phyloP scores from a whole-genome alignment of 2,797 vertebrate genomes.

The Astyanax mexicanus region DNA sequence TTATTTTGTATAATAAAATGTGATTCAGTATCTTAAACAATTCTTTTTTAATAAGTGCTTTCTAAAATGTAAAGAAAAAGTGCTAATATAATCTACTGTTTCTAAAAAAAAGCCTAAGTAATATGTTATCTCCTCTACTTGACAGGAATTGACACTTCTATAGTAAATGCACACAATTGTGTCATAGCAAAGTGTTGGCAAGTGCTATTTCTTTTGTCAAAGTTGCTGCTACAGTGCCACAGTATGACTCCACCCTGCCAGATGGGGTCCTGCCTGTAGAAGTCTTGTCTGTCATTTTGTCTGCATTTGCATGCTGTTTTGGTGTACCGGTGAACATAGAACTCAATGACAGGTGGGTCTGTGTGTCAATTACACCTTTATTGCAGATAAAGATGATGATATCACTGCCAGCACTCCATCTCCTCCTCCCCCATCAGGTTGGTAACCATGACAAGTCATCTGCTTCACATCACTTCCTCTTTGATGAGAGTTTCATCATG shows the following conservation, averaged over 20 bases:
- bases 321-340: constrained; percentile 64
- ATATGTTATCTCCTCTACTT: too few relatives aligned
- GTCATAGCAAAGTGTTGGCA: not conserved
- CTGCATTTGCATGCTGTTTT: constrained; percentile 65
- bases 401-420: constrained; percentile 68
- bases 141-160: too few relatives aligned
- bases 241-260: not conserved
- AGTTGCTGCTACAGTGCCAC: not conserved
- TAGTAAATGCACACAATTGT: too few relatives aligned
- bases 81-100: too few relatives aligned
- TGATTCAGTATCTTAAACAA: too few relatives aligned
- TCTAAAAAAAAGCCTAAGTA: too few relatives aligned
- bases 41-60: too few relatives aligned
- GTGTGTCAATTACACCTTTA: constrained; percentile 79
- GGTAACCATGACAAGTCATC: constrained; percentile 67
- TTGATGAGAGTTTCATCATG: constrained; percentile 29
- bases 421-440: constrained; percentile 79
- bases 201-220: not conserved
- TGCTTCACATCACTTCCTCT: constrained; percentile 32
- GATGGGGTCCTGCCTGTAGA: constrained; percentile 3
- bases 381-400: constrained; percentile 81
- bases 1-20: too few relatives aligned
- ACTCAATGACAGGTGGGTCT: constrained; percentile 73
- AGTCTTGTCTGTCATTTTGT: constrained; percentile 42
- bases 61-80: too few relatives aligned